Conservation (phyloP, 2,888 invertebrate genomes). For the Sympetrum striolatum region DNA sequence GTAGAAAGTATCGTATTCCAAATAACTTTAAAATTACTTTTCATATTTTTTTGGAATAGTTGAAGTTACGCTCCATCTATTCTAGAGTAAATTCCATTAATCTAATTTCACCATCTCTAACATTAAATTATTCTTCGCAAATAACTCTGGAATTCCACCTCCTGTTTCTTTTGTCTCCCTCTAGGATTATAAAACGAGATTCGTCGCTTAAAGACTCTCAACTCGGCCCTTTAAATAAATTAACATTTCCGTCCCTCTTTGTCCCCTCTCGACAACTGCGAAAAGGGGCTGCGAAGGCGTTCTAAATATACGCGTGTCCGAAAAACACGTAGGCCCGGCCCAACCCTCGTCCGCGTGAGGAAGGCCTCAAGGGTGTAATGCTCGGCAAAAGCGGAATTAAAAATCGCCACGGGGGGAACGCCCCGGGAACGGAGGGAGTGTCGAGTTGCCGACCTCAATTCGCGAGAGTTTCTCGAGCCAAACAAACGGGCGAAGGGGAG, state of each 20-base stretch:
- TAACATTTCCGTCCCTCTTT: not conserved
- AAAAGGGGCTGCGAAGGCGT: not conserved
- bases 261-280: not conserved
- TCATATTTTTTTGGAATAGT: too few species aligned
- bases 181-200: not conserved
- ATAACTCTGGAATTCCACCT: not conserved
- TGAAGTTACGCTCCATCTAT: too few species aligned
- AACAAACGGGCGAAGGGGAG: not conserved
- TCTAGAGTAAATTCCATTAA: too few species aligned
- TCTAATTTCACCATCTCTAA: too few species aligned
- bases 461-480: conserved; percentile 39
- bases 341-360: not conserved
- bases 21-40: too few species aligned
- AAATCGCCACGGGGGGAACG: not conserved
- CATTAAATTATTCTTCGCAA: too few species aligned
- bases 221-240: too few species aligned
- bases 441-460: conserved; percentile 27
- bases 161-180: not conserved
- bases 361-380: not conserved
- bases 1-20: too few species aligned
- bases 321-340: not conserved
- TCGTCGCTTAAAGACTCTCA: too few species aligned
- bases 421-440: not conserved
- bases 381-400: not conserved
- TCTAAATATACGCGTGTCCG: not conserved